Base-by-base conservation (phyloP, 1,140 invertebrate species). In the Onthophagus taurus region DNA sequence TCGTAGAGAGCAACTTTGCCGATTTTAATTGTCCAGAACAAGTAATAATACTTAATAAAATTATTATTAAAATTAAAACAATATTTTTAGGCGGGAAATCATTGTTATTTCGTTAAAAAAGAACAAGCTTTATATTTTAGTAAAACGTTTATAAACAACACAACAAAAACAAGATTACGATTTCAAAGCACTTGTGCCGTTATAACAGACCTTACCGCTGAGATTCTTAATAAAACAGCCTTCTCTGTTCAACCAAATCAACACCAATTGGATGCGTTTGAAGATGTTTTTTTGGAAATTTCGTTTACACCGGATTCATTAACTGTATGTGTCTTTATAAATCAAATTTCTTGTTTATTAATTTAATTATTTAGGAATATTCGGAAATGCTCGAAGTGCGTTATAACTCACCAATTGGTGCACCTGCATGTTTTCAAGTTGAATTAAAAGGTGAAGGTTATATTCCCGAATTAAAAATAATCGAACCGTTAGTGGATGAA, bases 171-270 rank as follows among this genome's bases (percentile, higher is more conserved):
- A 7, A 42, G 31, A 13, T 42, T 62, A 9, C 16, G 48, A 26
- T 38, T 62, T 17, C 49, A 57, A 37, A 62, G 59, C 44, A 42
- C 42, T 2, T 51, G 58, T 21, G 39, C 48, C 18, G 46, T 62
- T 17, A 20, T 38, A 8, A 52, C 57, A 0, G 11, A 48, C 9
- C 21, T 59, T 17, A 39, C 35, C 2, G 36, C 49, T 1, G 42
- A 37, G 23, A 26, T 55, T 4, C 29, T 31, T 31, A 33, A 46
- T 13, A 35, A 39, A 33, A 31, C 21, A 19, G 33, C 36, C 12
- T 61, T 61, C 45, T 44, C 43, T 11, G 47, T 58, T 17, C 21
- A 39, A 7, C 58, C 60, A 12, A 12, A 31, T 4, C 29, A 21
- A 7, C 31, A 49, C 2, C 42, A 13, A n/a, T 42, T 62, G 3